Base-by-base conservation (phyloP, 2,888 invertebrate genomes). In the Strigamia crassipes region DNA sequence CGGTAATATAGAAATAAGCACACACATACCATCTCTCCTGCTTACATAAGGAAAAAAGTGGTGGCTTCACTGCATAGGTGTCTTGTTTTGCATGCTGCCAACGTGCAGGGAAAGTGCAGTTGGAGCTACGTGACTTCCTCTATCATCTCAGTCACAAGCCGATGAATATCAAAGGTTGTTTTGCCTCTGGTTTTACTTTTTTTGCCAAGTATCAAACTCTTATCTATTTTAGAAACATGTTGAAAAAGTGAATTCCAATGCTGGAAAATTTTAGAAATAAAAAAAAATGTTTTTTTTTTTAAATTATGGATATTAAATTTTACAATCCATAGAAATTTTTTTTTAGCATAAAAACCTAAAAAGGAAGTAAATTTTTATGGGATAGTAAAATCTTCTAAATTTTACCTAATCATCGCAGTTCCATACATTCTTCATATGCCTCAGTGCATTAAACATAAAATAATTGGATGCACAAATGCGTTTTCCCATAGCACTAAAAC, bases 151-250 rank as follows among this genome's bases (percentile, higher is more conserved):
- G 73, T 73, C 73, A 31, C 31, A 73, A 73, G 73, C 31, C 73
- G 73, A 73, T 73, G 73, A 73, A 73, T 73, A 73, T 73, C 73
- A 73, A 73, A 73, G 73, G 27, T 31, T 73, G 73, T 73, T 73
- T 73, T 73, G 73, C 73, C 73, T 73, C 73, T 73, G 73, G 73
- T 73, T 73, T 23, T 73, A 27, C 73, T 23, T 73, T 15, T 73
- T 9, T 6, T 73, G 73, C 73, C 73, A 73, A 73, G 73, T 73
- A 73, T 73, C 73, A 73, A 73, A 31, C 73, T 73, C 73, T 73
- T 73, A 73, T 73, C 18, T 61, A 61, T n/a, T 61, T 61, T 61
- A 61, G 13, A 21, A 61, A 61, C 12, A 46, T 38, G 38, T 38
- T 15, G 51, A 51, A 51, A 51, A 51, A 51, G 15, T 15, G 51